These are phyloP conservation scores for Scaeva pyrastri DNA, from an alignment of 2,888 invertebrate species.

Conservation along the genomic window DNA sequence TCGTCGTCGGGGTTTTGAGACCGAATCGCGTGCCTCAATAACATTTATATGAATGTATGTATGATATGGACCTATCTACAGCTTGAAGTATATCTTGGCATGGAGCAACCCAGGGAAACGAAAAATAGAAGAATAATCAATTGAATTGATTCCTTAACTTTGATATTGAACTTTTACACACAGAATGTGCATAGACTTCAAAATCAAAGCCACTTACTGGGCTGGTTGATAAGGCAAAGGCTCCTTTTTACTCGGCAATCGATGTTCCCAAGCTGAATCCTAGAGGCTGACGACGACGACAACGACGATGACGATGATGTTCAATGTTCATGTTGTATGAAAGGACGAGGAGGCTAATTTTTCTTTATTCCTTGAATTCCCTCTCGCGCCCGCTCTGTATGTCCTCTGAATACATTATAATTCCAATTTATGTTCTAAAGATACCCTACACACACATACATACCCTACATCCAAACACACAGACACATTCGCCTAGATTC, in stretches of 20 bases:
- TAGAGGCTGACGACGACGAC: too few species aligned
- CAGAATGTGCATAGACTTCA: conserved; percentile 54
- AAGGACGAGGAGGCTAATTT: conserved; percentile 34
- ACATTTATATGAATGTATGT: background rate
- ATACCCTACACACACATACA: conserved; percentile 12
- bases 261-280: background rate
- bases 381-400: too few species aligned
- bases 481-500: background rate
- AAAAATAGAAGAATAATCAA: conserved; percentile 38
- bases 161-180: conserved; percentile 60
- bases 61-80: background rate
- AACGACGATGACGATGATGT: conserved; percentile 20
- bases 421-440: conserved; percentile 39
- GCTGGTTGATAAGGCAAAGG: conserved; percentile 8
- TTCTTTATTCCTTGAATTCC: background rate
- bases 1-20: background rate
- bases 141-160: conserved; percentile 69
- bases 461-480: too few species aligned
- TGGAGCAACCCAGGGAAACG: conserved; percentile 5
- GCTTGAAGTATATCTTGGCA: too few species aligned
- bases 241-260: background rate
- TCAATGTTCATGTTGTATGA: background rate
- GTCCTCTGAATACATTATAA: conserved; percentile 69
- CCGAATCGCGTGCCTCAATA: background rate
- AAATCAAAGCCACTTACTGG: conserved; percentile 7